Evolutionary conservation across 1,140 invertebrate genomes (phyloP).

Genomic region (Cotesia glomerata): DNA sequence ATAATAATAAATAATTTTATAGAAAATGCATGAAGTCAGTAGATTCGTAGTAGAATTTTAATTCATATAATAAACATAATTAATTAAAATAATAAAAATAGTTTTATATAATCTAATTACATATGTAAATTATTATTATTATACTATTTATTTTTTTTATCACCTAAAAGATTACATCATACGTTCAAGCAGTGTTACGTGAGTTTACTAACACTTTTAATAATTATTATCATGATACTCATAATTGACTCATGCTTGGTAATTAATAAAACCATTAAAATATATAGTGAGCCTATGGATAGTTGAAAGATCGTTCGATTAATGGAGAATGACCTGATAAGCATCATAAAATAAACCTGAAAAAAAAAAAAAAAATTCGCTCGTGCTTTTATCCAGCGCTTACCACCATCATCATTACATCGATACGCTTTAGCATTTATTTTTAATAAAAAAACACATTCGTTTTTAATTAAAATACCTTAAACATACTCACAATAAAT

Average conservation of each 20-base stretch:
- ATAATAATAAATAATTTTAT: no score
- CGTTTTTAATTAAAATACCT: neutral
- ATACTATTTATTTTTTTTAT: constrained; percentile 17
- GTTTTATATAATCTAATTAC: constrained; percentile 47
- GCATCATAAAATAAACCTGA: neutral
- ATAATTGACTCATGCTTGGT: neutral
- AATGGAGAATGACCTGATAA: constrained; percentile 34
- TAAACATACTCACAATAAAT: neutral
- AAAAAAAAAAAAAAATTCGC: neutral
- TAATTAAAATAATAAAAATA: constrained; percentile 48
- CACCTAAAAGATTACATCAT: constrained; percentile 29
- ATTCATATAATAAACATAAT: constrained; percentile 58
- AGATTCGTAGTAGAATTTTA: constrained; percentile 20
- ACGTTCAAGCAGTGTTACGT: constrained; percentile 61
- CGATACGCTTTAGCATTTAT: constrained; percentile 12
- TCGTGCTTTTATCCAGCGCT: constrained; percentile 27
- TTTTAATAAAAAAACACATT: neutral
- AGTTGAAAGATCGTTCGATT: constrained; percentile 21
- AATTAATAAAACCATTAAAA: neutral
- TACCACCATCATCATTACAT: constrained; percentile 26
- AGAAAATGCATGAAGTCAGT: neutral
- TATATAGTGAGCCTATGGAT: neutral
- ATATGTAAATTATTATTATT: constrained; percentile 40
- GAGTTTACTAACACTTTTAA: constrained; percentile 44
- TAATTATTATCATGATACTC: neutral